These are phyloP conservation scores for Vombatus ursinus DNA, from an alignment of 2,113 vertebrate species.

Conservation along the genomic window DNA sequence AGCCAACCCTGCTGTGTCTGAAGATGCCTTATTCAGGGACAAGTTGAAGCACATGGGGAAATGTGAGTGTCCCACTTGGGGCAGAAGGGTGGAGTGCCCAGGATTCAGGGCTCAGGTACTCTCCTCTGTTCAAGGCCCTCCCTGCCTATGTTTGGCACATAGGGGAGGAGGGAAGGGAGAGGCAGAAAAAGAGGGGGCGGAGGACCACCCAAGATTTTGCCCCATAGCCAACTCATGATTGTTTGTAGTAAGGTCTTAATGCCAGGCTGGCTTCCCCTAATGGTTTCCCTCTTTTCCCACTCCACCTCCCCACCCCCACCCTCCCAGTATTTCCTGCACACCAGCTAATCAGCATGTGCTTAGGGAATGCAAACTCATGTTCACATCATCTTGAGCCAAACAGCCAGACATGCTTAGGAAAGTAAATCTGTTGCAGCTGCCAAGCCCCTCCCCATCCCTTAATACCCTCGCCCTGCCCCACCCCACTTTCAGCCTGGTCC, in stretches of 20 bases:
- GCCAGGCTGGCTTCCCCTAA: constrained; percentile 31
- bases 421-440: constrained; percentile 16
- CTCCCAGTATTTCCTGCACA: constrained; percentile 28
- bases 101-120: background rate
- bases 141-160: background rate
- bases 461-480: background rate
- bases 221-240: constrained; percentile 25
- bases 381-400: constrained; percentile 74
- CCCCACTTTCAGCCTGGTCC: background rate
- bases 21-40: constrained; percentile 98
- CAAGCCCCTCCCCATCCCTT: background rate
- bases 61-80: constrained; percentile 88
- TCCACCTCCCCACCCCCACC: too few species aligned
- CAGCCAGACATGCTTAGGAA: constrained; percentile 71
- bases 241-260: constrained; percentile 66
- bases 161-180: background rate
- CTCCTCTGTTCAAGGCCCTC: background rate
- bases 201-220: background rate
- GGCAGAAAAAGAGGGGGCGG: background rate
- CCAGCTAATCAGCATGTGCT: background rate
- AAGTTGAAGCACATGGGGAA: constrained; percentile 99
- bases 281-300: constrained; percentile 56
- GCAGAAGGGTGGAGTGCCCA: background rate
- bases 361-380: constrained; percentile 71
- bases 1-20: constrained; percentile 86